Base-by-base conservation (phyloP, 2,888 invertebrate genomes). In the Leptodirus hochenwartii region DNA sequence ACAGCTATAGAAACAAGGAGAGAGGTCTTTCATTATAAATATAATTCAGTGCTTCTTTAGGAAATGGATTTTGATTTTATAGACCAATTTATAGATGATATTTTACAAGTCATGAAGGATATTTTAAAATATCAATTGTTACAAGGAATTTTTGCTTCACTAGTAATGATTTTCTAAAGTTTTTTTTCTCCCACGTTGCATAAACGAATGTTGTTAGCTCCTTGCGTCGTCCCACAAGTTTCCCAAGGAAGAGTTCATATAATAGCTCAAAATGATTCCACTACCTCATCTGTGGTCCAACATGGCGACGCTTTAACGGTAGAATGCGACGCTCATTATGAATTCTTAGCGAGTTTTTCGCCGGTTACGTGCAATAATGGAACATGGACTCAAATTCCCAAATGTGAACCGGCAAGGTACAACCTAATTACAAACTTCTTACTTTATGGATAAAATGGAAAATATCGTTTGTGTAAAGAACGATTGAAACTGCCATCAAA, bases 361-460 rank as follows among this genome's bases (percentile, higher is more conserved):
- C 68, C 71, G 0, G 80, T 87, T 0, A 71, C 74, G 0, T 98
- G 96, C 50, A 77, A 82, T 49, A 93, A 95, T 45, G 95, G 95
- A 1, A 85, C 90, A 1, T 98, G 95, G 95, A 80, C 87, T 0
- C 77, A 84, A 37, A 80, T 90, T 41, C 93, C 95, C 4, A 68
- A 75, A 32, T 81, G 81, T 46, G 70, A 76, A 35, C 76, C 81
- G 38, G 69, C 95, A 46, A 65, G 85, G 72, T 51, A 39, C 36
- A 32, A n/a, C n/a, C n/a, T n/a, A n/a, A n/a, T n/a, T n/a, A n/a
- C n/a, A n/a, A n/a, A 28, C 9, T 14, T 22, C 30, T 23, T 12
- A 22, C 15, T 26, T 27, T 17, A 8, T 23, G n/a, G 10, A 15
- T 31, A 10, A 3, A 23, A 15, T 11, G 25, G 17, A 30, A 14